Evolutionary conservation across 1,140 invertebrate species (phyloP).

Genomic region (Physella acuta): DNA sequence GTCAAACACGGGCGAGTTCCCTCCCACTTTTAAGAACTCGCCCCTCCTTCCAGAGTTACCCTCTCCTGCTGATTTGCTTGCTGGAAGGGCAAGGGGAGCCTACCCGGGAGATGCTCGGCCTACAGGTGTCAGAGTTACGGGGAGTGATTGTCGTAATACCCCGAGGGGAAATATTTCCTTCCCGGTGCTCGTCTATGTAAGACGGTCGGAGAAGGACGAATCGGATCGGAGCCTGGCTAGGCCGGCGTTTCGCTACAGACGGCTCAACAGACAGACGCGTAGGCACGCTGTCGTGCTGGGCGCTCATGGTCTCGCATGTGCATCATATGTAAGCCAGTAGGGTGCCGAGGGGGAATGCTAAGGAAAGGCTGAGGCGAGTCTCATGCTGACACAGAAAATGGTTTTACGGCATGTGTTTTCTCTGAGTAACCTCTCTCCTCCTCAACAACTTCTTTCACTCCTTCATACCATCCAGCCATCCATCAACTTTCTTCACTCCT

Average conservation of each 20-base stretch:
- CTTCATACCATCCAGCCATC: too few species aligned
- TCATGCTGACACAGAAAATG: slow-evolving; percentile 8
- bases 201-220: background rate
- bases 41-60: background rate
- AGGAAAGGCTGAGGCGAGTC: background rate
- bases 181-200: background rate
- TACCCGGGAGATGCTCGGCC: background rate
- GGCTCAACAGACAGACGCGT: background rate
- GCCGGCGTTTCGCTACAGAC: slow-evolving; percentile 2
- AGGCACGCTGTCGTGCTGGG: background rate
- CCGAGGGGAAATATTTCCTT: background rate
- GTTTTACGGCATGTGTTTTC: background rate
- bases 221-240: background rate
- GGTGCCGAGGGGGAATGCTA: background rate
- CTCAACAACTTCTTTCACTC: too few species aligned
- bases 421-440: too few species aligned
- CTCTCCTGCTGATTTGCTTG: background rate
- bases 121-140: background rate
- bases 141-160: background rate
- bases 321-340: slow-evolving; percentile 5
- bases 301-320: slow-evolving; percentile 4
- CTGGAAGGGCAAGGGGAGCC: background rate
- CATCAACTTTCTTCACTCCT: too few species aligned
- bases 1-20: too few species aligned
- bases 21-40: background rate